Conservation (phyloP, 2,888 invertebrate genomes). For the Apotomis betuletana region DNA sequence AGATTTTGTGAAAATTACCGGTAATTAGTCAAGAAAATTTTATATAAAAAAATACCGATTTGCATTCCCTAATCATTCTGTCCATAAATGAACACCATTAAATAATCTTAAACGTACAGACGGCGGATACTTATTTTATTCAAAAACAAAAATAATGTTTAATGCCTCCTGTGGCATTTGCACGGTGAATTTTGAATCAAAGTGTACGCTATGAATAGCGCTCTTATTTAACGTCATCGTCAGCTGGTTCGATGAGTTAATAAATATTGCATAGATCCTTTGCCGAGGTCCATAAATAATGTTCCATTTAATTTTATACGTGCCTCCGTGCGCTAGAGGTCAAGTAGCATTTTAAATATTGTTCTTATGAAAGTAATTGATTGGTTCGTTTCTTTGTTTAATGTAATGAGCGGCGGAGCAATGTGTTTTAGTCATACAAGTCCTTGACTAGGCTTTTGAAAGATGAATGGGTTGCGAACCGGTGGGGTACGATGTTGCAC, state of each 20-base stretch:
- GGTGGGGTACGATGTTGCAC: slow-evolving; percentile 8
- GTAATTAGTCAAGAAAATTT: too few species aligned
- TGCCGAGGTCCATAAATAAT: slow-evolving; percentile 66
- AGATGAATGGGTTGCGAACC: slow-evolving; percentile 32
- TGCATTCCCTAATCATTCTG: too few species aligned
- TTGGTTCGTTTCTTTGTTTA: slow-evolving; percentile 67
- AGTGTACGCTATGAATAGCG: slow-evolving; percentile 55
- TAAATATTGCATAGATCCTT: slow-evolving; percentile 65
- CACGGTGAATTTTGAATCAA: not conserved
- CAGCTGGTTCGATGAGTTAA: slow-evolving; percentile 66
- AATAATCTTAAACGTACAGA: too few species aligned
- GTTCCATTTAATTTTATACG: slow-evolving; percentile 68
- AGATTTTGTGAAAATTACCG: too few species aligned
- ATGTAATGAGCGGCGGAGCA: slow-evolving; percentile 55
- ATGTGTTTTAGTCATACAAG: slow-evolving; percentile 52
- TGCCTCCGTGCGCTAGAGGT: slow-evolving; percentile 66
- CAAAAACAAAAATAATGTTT: too few species aligned
- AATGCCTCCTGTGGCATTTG: too few species aligned
- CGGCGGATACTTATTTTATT: too few species aligned
- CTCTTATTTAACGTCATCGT: slow-evolving; percentile 57
- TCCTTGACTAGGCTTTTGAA: slow-evolving; percentile 52
- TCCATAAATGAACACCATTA: too few species aligned
- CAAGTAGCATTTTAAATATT: slow-evolving; percentile 68
- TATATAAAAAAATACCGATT: too few species aligned
- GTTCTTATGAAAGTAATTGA: slow-evolving; percentile 67